Evolutionary conservation across 2,888 invertebrate genomes (phyloP).

Genomic region (Microctonus hyperodae): DNA sequence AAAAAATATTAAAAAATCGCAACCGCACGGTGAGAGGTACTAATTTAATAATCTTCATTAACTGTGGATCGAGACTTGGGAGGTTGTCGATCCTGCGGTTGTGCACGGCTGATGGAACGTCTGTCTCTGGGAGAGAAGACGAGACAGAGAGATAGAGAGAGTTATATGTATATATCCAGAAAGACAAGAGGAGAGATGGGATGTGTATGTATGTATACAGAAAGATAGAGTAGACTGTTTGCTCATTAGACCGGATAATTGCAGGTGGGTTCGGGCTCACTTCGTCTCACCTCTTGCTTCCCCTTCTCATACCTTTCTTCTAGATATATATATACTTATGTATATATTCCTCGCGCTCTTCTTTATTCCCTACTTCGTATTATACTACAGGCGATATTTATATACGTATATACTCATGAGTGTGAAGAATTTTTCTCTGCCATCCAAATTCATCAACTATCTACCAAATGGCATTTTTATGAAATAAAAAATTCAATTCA

Average conservation of each 20-base stretch:
- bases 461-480: too few species aligned
- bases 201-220: conserved; percentile 1
- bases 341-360: conserved; percentile 35
- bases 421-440: too few species aligned
- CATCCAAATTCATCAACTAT: background rate
- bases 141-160: background rate
- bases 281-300: conserved; percentile 42
- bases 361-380: conserved; percentile 36
- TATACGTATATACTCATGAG: background rate
- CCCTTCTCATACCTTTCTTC: conserved; percentile 33
- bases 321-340: conserved; percentile 22
- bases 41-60: conserved; percentile 60
- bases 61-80: conserved; percentile 35
- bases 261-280: conserved; percentile 55
- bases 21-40: conserved; percentile 47
- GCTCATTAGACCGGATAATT: conserved; percentile 63
- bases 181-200: conserved; percentile 34
- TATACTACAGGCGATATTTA: background rate
- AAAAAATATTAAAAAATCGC: conserved; percentile 22
- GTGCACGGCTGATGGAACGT: conserved; percentile 1
- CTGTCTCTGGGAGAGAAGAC: background rate
- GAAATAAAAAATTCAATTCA: background rate
- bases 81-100: conserved; percentile 29
- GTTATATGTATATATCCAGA: too few species aligned
- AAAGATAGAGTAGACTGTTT: conserved; percentile 54